Conservation (phyloP, 2,113 vertebrate species). For the Pampusana beccarii region DNA sequence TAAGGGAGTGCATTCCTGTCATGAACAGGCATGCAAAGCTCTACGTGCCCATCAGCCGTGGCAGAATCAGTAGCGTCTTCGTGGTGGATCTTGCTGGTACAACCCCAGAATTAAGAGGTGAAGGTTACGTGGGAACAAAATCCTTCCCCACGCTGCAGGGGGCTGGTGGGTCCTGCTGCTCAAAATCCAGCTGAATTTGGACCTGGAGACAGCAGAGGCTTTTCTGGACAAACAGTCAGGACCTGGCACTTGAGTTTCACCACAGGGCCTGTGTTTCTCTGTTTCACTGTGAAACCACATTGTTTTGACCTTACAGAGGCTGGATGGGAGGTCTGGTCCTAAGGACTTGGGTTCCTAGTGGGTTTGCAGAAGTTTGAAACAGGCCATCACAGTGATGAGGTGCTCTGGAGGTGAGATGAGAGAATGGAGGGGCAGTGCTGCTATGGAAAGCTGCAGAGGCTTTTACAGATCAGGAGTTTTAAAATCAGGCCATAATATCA, state of each 20-base stretch:
- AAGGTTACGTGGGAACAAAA: background rate
- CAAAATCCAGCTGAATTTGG: rapidly evolving
- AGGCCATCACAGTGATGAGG: rapidly evolving
- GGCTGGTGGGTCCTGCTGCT: background rate
- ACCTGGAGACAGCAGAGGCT: background rate
- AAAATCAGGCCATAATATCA: background rate
- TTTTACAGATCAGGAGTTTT: background rate
- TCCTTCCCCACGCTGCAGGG: rapidly evolving
- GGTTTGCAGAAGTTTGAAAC: background rate
- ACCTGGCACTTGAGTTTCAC: background rate
- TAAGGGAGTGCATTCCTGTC: background rate
- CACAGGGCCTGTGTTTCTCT: background rate
- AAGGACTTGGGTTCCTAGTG: background rate
- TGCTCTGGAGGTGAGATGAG: background rate
- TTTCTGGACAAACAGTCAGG: background rate
- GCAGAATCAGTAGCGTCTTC: background rate
- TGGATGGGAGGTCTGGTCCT: background rate
- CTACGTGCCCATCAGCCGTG: background rate
- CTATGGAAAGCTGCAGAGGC: background rate
- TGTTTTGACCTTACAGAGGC: background rate
- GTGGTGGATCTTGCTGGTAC: background rate
- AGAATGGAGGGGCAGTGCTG: background rate
- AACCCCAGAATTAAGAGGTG: background rate
- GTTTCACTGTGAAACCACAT: background rate
- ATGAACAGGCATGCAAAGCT: background rate